These are phyloP conservation scores for Quadriops clusia DNA, from an alignment of 2,888 invertebrate species.

Conservation along the genomic window DNA sequence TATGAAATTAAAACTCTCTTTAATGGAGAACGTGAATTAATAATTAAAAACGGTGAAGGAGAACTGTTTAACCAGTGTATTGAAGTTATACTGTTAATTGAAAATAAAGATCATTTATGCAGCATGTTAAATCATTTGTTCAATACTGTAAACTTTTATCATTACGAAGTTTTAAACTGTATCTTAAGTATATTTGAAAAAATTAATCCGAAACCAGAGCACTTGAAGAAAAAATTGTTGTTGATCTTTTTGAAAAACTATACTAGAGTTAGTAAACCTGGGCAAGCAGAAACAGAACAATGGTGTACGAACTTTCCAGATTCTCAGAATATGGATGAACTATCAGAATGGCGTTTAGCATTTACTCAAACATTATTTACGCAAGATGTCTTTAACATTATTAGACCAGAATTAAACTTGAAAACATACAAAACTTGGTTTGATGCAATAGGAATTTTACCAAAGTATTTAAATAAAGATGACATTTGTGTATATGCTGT, in stretches of 20 bases:
- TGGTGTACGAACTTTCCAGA: constrained; percentile 36
- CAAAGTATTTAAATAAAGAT: constrained; percentile 31
- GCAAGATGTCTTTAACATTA: constrained; percentile 35
- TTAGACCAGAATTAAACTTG: constrained; percentile 38
- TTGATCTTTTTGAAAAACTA: constrained; percentile 30
- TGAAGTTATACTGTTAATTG: constrained; percentile 27
- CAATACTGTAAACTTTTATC: constrained; percentile 36
- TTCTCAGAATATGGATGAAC: constrained; percentile 31
- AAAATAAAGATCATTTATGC: constrained; percentile 25
- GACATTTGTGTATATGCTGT: constrained; percentile 40
- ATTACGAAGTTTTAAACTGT: constrained; percentile 41
- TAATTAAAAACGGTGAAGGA: constrained; percentile 20
- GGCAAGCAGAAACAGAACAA: constrained; percentile 36
- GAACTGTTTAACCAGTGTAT: constrained; percentile 29
- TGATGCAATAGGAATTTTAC: constrained; percentile 27
- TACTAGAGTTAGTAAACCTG: constrained; percentile 32
- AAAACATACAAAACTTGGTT: constrained; percentile 41
- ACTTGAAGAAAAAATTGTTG: constrained; percentile 17
- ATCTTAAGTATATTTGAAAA: constrained; percentile 30
- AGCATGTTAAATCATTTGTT: constrained; percentile 23
- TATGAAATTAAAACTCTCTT: constrained; percentile 24
- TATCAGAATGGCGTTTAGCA: constrained; percentile 42
- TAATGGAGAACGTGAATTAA: constrained; percentile 21
- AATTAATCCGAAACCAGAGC: constrained; percentile 12
- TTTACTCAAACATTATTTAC: constrained; percentile 31